Base-by-base conservation (phyloP, 1,140 invertebrate species). In the Drosophila sechellia region DNA sequence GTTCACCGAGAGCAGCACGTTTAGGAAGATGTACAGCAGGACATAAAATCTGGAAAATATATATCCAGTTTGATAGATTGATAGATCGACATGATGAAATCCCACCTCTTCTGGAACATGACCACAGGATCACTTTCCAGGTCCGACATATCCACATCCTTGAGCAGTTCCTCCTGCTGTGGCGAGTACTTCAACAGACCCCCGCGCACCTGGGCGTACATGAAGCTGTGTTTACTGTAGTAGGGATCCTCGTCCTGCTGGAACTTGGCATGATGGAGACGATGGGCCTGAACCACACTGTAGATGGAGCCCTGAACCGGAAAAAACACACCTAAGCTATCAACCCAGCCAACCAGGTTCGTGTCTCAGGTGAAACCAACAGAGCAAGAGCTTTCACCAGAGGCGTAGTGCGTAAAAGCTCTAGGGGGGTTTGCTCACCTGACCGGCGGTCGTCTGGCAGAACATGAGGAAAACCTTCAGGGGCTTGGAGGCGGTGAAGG, bases 201-300 rank as follows among this genome's bases (percentile, higher is more conserved):
- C 0, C 94, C 93, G 5, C 96, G 92, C 34, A 98, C 93, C 77
- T 99, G 98, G 10, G 97, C 94, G 86, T 97, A 97, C 50, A 97
- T 92, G 83, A 99, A 98, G 8, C 98, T 97, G 74, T 96, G 95
- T 4, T 95, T 95, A 66, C 96, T 95, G 90, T 98, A 96, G 90
- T 96, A 98, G 0, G 98, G 98, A 92, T 99, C 98, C 43, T 95
- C 95, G 60, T 98, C 95, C 0, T 98, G 98, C 25, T 96, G 96
- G 53, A 96, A 97, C 90, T 95, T 96, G 58, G 96, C 96, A 79
- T 99, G 98, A 84, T 99, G 98, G 2, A 98, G 93, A 63, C 98
- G 94, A 91, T 99, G 98, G 71, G 96, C 94, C 25, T 94, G 89
- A 0, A 96, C 96, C 95, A 96, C 97, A 57, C 96, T 94, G 77